Evolutionary conservation across 2,113 vertebrate species (phyloP), one percentile per base, ranked within the genome.

Genomic region (Oostethus manadensis): DNA sequence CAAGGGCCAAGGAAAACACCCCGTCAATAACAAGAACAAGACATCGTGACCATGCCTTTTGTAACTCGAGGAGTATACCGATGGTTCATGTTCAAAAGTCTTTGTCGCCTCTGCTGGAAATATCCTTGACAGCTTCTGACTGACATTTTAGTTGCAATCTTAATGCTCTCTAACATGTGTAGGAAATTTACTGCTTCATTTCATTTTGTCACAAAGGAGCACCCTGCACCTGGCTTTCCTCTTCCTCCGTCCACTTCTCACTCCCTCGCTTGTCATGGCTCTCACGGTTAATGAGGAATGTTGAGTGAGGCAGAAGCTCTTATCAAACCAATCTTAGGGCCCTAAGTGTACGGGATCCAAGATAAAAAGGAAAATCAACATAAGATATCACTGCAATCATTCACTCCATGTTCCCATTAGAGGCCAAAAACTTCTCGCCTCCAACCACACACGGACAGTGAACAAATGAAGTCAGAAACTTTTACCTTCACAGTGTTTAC

Each of bases 401-500:
- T 21, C n/a, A 46, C 22, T 15, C 17, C 46, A 18, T 9, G 57
- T 45, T 49, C 14, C 8, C 33, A 51, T 18, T 55, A 22, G 62
- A 3, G 47, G 17, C 22, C 21, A n/a, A 57, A 17, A 58, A 38
- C 42, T 51, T 38, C 54, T 17, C 43, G 51, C 58, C 56, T 45
- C 16, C 51, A 70, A 64, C 58, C 50, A 60, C 26, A 46, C 17
- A 44, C 51, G 51, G 50, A 66, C 66, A 70, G n/a, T n/a, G 18
- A 73, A 26, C 16, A 1, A 8, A 49, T 67, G 35, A 53, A 57
- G 43, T 20, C 18, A 15, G 20, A 20, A 15, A 58, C 23, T 16
- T 69, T 88, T 91, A 99, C 97, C 97, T 97, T 96, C 95, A 84
- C 97, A 99, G 80, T 96, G 94, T 80, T 95, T 97, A 51, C 97